Base-by-base conservation (phyloP, 1,140 invertebrate genomes). In the Stenopsyche tienmushanensis region DNA sequence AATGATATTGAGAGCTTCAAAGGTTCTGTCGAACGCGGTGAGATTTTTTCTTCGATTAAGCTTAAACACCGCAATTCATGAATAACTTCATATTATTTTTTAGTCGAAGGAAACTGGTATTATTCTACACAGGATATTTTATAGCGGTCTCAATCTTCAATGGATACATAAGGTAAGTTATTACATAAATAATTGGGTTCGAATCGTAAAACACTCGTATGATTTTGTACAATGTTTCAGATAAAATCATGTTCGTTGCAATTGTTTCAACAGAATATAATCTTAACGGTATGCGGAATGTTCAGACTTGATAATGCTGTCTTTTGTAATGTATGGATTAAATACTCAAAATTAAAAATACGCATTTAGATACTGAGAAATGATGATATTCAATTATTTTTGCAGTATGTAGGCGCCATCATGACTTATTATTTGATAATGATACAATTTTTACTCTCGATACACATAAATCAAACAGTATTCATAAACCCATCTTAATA, bases 241-340 rank as follows among this genome's bases (percentile, higher is more conserved):
- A 25, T 67, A 25, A 63, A 58, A 50, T 45, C 59, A 26, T 52
- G 53, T 58, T 67, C 65, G 1, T 34, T 63, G 18, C 58, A 64
- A 52, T 54, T 67, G 13, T 42, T 50, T 21, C 59, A 63, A 24
- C 65, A 63, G 29, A 57, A 63, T 24, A 45, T 67, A 5, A 25
- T 15, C 34, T 57, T 67, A 29, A 42, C 52, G 1, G 53, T 44
- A 0, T 67, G 24, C 18, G 65, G 65, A 42, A 57, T 67, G 53
- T 50, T 67, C 42, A 5, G 20, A 44, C 58, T 63, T 52, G 53
- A 67, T 15, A 63, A 64, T 39, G 41, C 45, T 63, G 7, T 20
- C 59, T 42, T 45, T 63, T 20, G n/a, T n/a, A n/a, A n/a, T n/a
- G n/a, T n/a, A n/a, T 8, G 3, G 5, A 45, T 52, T 24, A 52